A percentile compares a stretch with the other conserved stretches of the same genome.
Conservation (phyloP, 1,140 invertebrate species). For the Schlechtendalia chinensis region DNA sequence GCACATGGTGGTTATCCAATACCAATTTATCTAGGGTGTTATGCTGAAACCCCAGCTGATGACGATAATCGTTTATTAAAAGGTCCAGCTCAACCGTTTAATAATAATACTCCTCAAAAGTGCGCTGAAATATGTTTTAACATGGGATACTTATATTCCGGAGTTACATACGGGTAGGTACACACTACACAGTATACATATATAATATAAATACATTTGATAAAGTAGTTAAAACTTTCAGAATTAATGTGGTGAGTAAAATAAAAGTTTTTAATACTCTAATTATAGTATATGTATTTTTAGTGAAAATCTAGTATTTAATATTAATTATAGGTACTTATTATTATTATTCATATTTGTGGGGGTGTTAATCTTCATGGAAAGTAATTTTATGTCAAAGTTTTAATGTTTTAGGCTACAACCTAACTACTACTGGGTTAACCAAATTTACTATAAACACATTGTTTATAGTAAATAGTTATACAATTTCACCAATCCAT, state of each 20-base stretch:
- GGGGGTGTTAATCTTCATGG: too few species aligned
- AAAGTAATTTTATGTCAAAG: too few species aligned
- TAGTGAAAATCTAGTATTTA: too few species aligned
- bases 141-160: slow-evolving; percentile 49
- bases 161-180: slow-evolving; percentile 54
- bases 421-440: too few species aligned
- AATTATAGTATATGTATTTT: background rate
- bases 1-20: slow-evolving; percentile 18
- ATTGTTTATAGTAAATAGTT: too few species aligned
- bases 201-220: too few species aligned
- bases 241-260: background rate
- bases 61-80: slow-evolving; percentile 33
- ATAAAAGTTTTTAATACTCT: background rate
- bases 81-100: background rate
- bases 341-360: too few species aligned
- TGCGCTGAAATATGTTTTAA: slow-evolving; percentile 52
- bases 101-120: slow-evolving; percentile 43
- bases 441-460: too few species aligned
- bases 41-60: slow-evolving; percentile 19
- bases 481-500: too few species aligned
- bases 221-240: background rate
- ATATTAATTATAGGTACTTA: too few species aligned
- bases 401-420: too few species aligned
- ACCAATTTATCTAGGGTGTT: slow-evolving; percentile 39
- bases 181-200: background rate